Base-by-base conservation (phyloP, 2,888 invertebrate genomes). In the Asteroscopus sphinx region DNA sequence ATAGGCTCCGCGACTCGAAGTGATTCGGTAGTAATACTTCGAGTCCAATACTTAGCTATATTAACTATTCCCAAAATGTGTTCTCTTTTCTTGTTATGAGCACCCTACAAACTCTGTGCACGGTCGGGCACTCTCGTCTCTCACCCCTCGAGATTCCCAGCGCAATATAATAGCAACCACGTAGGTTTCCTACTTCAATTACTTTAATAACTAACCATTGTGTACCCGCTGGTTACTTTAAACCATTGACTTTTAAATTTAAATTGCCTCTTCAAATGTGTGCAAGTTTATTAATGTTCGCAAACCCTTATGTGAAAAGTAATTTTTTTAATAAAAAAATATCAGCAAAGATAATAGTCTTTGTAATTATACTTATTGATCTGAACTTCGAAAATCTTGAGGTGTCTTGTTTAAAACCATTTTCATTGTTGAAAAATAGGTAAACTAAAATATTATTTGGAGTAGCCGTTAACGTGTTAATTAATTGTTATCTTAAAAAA, bases 181-280 rank as follows among this genome's bases (percentile, higher is more conserved):
- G 78, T 77, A 77, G 76, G 73, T 75, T 79, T 81, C 80, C 83
- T 83, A 82, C 86, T 86, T 83, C 86, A 88, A 89, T 90, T 88
- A 87, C 80, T 79, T 78, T 84, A 87, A 86, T 88, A 85, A 88
- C 84, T 83, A 81, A 74, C 83, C 80, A 85, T 84, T 85, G 75
- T 75, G 55, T 51, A 45, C 47, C 47, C 62, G 15, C 48, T 68
- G 62, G 70, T 65, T 70, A 65, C 73, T 62, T 44, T 68, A 73
- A 59, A 61, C 76, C 76, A 65, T 76, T 76, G 73, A 75, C 75
- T 75, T 73, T 65, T 44, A 42, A 61, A 58, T 55, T 61, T 41
- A 62, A 68, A 71, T 76, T 68, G 55, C 62, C 62, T 52, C 63
- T 57, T 41, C 21, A 54, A 69, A 64, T 61, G 57, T 53, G 47